A percentile compares a stretch with the other conserved stretches of the same genome.
phyloP scores from a whole-genome alignment of 2,797 vertebrate species.

The Champsocephalus gunnari region DNA sequence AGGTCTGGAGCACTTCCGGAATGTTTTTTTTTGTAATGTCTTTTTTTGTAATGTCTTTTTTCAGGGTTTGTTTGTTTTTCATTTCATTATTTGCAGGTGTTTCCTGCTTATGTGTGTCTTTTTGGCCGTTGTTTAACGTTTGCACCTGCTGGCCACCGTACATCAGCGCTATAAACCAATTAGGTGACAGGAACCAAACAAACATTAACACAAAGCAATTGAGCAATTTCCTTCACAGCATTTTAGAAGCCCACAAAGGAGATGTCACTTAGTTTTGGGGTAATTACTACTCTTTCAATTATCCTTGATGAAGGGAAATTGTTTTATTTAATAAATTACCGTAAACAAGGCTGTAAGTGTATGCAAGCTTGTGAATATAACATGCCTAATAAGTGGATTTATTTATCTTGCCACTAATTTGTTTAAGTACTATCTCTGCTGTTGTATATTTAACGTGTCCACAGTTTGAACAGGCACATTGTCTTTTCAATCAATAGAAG shows the following conservation, averaged over 20 bases:
- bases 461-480: neutral
- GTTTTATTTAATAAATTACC: slow-evolving; percentile 25
- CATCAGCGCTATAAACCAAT: slow-evolving; percentile 59
- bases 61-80: too few species aligned
- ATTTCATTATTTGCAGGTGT: too few species aligned
- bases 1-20: too few species aligned
- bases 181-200: slow-evolving; percentile 59
- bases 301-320: slow-evolving; percentile 20
- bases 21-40: too few species aligned
- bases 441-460: neutral
- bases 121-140: too few species aligned
- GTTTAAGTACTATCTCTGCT: neutral
- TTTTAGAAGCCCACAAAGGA: slow-evolving; percentile 46
- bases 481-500: neutral
- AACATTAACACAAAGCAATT: slow-evolving; percentile 57
- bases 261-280: slow-evolving; percentile 24
- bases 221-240: slow-evolving; percentile 35
- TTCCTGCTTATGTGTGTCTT: too few species aligned
- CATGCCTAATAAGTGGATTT: slow-evolving; percentile 25
- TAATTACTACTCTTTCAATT: slow-evolving; percentile 42
- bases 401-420: slow-evolving; percentile 1
- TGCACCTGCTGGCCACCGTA: too few species aligned
- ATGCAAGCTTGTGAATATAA: slow-evolving; percentile 7
- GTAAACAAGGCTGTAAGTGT: slow-evolving; percentile 26
- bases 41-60: too few species aligned